Evolutionary conservation across 2,797 vertebrate genomes (phyloP).

Genomic region (Pteropus rufus): DNA sequence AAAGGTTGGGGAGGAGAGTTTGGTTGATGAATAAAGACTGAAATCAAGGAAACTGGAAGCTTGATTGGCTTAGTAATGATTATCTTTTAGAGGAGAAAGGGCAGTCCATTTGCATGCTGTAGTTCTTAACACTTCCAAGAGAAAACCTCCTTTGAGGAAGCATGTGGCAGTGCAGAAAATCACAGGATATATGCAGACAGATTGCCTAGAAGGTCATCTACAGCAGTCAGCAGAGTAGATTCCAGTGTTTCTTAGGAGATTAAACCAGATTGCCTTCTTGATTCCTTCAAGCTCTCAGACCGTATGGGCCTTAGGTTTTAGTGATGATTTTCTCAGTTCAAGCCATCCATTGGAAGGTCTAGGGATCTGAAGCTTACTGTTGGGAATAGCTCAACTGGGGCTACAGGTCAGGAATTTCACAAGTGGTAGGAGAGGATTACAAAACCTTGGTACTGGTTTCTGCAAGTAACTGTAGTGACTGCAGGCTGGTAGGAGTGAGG

Average conservation of each 20-base stretch:
- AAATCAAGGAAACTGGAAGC: background rate
- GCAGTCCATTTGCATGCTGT: background rate
- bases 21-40: background rate
- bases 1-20: background rate
- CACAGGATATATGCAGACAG: background rate
- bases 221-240: background rate
- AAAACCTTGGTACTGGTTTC: background rate
- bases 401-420: background rate
- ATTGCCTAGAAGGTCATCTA: background rate
- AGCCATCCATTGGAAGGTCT: background rate
- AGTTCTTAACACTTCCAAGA: background rate
- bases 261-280: background rate
- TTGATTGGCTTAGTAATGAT: background rate
- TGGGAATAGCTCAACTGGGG: background rate
- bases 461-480: background rate
- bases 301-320: background rate
- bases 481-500: background rate
- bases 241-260: background rate
- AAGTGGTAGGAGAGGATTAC: background rate
- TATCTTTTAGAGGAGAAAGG: background rate
- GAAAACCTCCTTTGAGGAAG: background rate
- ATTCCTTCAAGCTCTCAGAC: background rate
- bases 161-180: background rate
- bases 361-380: background rate
- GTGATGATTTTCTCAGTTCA: background rate